phyloP scores from a whole-genome alignment of 2,888 invertebrate species.

The Rhingia rostrata region DNA sequence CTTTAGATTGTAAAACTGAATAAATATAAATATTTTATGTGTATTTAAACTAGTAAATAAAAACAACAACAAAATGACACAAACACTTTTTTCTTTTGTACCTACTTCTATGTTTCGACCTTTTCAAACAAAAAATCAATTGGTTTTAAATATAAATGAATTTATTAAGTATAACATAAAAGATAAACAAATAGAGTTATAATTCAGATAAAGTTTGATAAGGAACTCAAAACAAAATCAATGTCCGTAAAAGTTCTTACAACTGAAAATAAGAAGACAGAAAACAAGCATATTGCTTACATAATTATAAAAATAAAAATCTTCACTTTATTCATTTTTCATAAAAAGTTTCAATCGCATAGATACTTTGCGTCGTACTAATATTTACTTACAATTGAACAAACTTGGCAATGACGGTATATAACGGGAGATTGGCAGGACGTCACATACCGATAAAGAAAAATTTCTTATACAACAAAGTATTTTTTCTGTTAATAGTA shows the following conservation, averaged over 20 bases:
- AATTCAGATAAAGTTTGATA: neutral
- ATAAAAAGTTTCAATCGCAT: too few relatives aligned
- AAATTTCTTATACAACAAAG: too few relatives aligned
- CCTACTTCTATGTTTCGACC: neutral
- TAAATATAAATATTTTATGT: slow-evolving; percentile 65
- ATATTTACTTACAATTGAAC: too few relatives aligned
- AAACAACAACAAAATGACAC: slow-evolving; percentile 44
- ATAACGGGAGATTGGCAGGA: too few relatives aligned
- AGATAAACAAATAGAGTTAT: neutral
- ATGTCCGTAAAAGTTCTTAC: slow-evolving; percentile 56
- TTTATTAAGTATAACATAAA: slow-evolving; percentile 42
- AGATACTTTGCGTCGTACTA: too few relatives aligned
- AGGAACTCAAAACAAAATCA: slow-evolving; percentile 25
- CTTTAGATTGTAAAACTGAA: slow-evolving; percentile 66
- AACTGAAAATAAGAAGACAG: slow-evolving; percentile 21
- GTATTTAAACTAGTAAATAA: slow-evolving; percentile 65
- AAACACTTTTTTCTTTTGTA: slow-evolving; percentile 31
- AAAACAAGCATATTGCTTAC: slow-evolving; percentile 59
- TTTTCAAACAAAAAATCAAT: slow-evolving; percentile 11
- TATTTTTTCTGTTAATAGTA: too few relatives aligned
- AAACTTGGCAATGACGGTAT: slow-evolving; percentile 6
- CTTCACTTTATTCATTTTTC: neutral
- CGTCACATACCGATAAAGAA: too few relatives aligned
- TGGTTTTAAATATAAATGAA: slow-evolving; percentile 14
- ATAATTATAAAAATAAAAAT: slow-evolving; percentile 6